Percentiles rank a stretch among this genome's conserved stretches.
Conservation (phyloP, 2,113 vertebrate species). For the Lophotis ruficrista region DNA sequence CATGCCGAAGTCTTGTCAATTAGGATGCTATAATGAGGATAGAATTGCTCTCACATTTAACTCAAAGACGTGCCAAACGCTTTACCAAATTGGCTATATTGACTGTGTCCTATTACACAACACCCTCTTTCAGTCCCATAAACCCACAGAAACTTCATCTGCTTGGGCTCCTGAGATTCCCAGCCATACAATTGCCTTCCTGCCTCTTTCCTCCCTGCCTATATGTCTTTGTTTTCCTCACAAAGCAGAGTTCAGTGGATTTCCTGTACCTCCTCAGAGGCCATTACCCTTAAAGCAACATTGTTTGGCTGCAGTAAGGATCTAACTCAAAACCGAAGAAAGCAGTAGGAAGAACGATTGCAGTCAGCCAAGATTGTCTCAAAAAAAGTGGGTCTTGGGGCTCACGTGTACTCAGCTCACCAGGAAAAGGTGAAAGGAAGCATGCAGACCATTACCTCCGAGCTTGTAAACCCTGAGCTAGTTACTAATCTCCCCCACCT, state of each 20-base stretch:
- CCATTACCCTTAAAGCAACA: slow-evolving; percentile 45
- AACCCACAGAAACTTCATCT: neutral
- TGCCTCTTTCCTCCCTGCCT: slow-evolving; percentile 49
- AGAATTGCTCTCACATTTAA: neutral
- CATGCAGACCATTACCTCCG: neutral
- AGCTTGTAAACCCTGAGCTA: neutral
- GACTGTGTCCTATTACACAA: neutral
- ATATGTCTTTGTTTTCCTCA: slow-evolving; percentile 63
- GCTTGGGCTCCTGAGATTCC: neutral
- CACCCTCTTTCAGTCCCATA: neutral
- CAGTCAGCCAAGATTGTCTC: neutral
- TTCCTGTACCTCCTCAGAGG: slow-evolving; percentile 58
- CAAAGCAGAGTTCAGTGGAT: slow-evolving; percentile 32
- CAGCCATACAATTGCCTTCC: slow-evolving; percentile 29
- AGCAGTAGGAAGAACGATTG: neutral
- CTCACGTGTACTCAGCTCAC: neutral
- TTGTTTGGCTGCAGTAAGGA: neutral
- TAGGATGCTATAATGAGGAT: neutral
- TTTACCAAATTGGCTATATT: neutral
- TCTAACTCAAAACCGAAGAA: neutral
- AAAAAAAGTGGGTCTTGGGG: neutral
- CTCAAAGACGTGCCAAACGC: neutral
- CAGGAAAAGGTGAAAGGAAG: slow-evolving; percentile 35
- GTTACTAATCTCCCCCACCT: neutral
- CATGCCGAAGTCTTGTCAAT: neutral